Base-by-base conservation (phyloP, 2,113 vertebrate species). In the Charadrius vociferus region DNA sequence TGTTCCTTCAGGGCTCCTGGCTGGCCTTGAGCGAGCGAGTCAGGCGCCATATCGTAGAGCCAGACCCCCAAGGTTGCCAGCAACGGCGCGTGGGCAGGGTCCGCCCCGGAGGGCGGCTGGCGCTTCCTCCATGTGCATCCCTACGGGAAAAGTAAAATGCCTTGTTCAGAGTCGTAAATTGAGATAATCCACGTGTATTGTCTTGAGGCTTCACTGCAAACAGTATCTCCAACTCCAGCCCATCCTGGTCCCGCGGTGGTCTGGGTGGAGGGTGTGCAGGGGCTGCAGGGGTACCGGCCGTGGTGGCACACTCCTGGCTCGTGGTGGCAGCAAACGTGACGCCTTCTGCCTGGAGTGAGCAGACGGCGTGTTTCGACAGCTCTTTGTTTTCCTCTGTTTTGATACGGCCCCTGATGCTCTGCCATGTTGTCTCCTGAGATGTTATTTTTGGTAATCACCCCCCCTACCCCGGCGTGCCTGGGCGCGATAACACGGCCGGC, bases 81-180 rank as follows among this genome's bases (percentile, higher is more conserved):
- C 47, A 49, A 11, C 47, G 23, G 49, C 12, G 20, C 0, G 1
- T 0, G 47, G 72, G 62, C 72, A 83, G 56, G 72, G 22, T 50
- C 49, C 3, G 49, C 22, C 49, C 49, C 21, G 12, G 49, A 50
- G 49, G 49, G 49, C 22, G 49, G 22, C 49, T 24, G 49, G 49
- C 23, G 49, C 49, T 58, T 49, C 14, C 27, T 7, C 18, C 21
- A 0, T 7, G 23, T 19, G 15, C 18, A 32, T 22, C 58, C 53
- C 73, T 13, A 0, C 0, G 6, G 65, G 24, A 78, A 36, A 78
- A 59, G 43, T 14, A 36, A 39, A 81, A 39, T 11, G 15, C 43
- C 16, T 13, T 2, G 3, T 30, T n/a, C 43, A 7, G 70, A 63
- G 63, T 0, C 14, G 32, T 2, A 9, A 37, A 58, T 0, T 5